Evolutionary conservation across 2,888 invertebrate genomes (phyloP).

Genomic region (Mechanitis mazaeus): DNA sequence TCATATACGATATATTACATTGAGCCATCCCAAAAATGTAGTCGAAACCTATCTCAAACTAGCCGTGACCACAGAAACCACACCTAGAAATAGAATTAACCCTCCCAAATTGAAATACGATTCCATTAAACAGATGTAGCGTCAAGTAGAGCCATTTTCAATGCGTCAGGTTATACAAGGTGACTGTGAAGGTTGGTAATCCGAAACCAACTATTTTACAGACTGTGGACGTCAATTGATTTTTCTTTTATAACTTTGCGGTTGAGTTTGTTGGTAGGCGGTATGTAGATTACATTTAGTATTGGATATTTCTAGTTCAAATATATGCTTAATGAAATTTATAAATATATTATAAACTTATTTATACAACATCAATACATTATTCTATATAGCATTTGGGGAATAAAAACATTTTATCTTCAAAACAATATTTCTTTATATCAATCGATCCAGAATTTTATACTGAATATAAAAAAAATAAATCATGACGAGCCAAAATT

Average conservation of each 20-base stretch:
- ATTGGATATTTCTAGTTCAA: too few species aligned
- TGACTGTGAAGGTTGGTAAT: slow-evolving; percentile 39
- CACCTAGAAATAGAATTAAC: slow-evolving; percentile 37
- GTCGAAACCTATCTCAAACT: slow-evolving; percentile 50
- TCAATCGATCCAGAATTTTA: too few species aligned
- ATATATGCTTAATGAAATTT: too few species aligned
- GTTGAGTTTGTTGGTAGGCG: slow-evolving; percentile 11
- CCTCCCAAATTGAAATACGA: slow-evolving; percentile 24
- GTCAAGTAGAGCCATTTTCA: slow-evolving; percentile 20
- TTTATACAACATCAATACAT: too few species aligned
- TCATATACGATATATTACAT: slow-evolving; percentile 42
- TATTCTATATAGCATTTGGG: too few species aligned
- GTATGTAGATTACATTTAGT: neutral
- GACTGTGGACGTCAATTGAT: slow-evolving; percentile 34
- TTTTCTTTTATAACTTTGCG: slow-evolving; percentile 30
- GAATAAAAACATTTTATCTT: too few species aligned
- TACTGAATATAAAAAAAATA: too few species aligned
- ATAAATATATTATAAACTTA: too few species aligned
- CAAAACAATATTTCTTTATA: too few species aligned
- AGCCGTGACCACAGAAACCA: slow-evolving; percentile 53
- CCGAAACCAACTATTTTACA: slow-evolving; percentile 20
- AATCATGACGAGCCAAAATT: too few species aligned
- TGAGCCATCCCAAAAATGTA: slow-evolving; percentile 60
- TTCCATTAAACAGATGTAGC: slow-evolving; percentile 26
- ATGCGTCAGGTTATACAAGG: slow-evolving; percentile 19